Conservation (phyloP, 2,888 invertebrate species). For the Odontocerum albicorne region DNA sequence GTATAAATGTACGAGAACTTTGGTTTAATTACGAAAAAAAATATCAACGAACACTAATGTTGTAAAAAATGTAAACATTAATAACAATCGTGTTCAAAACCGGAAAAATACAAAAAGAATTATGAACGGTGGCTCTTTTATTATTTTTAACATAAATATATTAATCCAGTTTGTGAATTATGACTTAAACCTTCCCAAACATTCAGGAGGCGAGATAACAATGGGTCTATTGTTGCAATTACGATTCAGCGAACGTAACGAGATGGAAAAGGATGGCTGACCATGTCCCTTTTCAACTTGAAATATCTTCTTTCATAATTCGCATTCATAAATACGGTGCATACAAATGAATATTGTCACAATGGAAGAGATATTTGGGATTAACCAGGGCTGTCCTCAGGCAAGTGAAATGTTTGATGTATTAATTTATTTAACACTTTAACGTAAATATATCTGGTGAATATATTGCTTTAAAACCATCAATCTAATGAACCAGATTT, state of each 20-base stretch:
- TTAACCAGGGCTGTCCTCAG: not conserved
- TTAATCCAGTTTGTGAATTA: constrained; percentile 34
- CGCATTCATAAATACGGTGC: constrained; percentile 22
- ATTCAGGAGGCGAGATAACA: constrained; percentile 11
- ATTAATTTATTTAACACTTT: no score
- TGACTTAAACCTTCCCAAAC: constrained; percentile 16
- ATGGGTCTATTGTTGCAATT: constrained; percentile 9
- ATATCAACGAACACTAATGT: no score
- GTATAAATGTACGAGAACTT: no score
- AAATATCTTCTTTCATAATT: constrained; percentile 13
- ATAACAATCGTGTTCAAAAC: no score
- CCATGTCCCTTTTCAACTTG: not conserved
- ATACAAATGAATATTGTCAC: constrained; percentile 24
- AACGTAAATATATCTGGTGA: no score
- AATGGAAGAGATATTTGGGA: constrained; percentile 18
- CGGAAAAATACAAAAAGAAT: no score
- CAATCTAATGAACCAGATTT: no score
- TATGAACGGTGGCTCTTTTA: constrained; percentile 29
- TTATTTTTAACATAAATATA: constrained; percentile 34
- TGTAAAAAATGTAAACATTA: no score
- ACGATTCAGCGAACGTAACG: constrained; percentile 1
- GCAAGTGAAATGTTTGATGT: not conserved
- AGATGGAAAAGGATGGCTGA: constrained; percentile 7
- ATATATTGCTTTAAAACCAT: no score
- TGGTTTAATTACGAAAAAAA: no score